A percentile compares a stretch with the other conserved stretches of the same genome.
Conservation (phyloP, 2,797 vertebrate species). For the Thripadectes ignobilis region DNA sequence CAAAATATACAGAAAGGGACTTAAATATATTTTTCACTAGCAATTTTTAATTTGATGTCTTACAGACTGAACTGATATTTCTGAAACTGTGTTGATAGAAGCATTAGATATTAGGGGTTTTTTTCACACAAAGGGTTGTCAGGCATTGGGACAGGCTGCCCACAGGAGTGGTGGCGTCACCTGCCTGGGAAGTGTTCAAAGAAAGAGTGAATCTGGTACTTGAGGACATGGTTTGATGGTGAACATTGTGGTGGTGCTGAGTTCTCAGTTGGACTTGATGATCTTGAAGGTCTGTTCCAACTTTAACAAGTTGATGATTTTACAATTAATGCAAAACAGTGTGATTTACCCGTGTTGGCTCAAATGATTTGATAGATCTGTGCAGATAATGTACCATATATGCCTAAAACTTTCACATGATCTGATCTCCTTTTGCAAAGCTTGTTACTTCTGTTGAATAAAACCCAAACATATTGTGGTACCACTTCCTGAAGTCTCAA, state of each 20-base stretch:
- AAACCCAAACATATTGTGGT: accelerated
- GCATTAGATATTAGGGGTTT: neutral
- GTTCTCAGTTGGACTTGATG: neutral
- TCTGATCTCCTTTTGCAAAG: neutral
- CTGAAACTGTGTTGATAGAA: neutral
- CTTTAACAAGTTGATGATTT: neutral
- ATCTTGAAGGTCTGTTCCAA: neutral
- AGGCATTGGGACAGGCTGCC: neutral
- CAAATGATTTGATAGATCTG: neutral
- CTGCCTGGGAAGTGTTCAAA: neutral
- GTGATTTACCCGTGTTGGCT: neutral
- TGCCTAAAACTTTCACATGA: neutral
- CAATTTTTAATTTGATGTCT: neutral
- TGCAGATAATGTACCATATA: neutral
- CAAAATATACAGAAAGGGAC: neutral
- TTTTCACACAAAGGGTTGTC: neutral
- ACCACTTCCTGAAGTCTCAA: neutral
- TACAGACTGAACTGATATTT: neutral
- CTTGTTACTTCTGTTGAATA: neutral
- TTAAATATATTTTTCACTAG: neutral
- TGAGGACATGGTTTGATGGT: neutral
- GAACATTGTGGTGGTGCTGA: neutral
- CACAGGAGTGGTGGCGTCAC: neutral
- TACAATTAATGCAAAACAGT: neutral
- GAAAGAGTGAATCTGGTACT: neutral